These are phyloP conservation scores for Turritopsis rubra DNA, from an alignment of 30 jellyfish, hydroid and myxozoan species.

Conservation along the genomic window DNA sequence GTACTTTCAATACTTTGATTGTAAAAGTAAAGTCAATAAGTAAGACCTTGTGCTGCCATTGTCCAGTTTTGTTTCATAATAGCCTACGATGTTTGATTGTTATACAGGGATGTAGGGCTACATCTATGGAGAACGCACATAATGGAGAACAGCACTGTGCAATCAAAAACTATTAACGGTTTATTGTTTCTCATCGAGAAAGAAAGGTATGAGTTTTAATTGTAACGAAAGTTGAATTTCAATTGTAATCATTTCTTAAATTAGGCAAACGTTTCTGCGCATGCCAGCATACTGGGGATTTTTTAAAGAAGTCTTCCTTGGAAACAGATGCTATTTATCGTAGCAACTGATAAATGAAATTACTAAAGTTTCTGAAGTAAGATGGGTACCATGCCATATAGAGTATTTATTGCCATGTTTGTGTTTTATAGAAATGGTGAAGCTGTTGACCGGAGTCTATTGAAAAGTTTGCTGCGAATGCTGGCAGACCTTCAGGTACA, in stretches of 20 bases:
- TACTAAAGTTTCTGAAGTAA: not conserved
- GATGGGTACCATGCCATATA: not conserved
- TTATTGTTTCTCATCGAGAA: constrained; percentile 58
- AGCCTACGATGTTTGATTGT: not conserved
- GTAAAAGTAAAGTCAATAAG: too few relatives aligned
- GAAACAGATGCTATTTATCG: too few relatives aligned
- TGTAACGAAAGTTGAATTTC: not conserved
- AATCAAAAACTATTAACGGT: constrained; percentile 78
- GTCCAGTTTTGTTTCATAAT: not conserved
- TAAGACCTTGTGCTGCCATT: too few relatives aligned
- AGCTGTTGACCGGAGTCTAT: constrained; percentile 75
- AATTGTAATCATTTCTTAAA: too few relatives aligned
- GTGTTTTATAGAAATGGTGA: constrained; percentile 76
- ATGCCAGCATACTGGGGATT: too few relatives aligned
- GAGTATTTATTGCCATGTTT: not conserved
- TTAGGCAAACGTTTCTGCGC: too few relatives aligned
- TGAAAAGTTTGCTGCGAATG: constrained; percentile 83
- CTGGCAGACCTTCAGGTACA: constrained; percentile 92
- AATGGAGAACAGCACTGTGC: constrained; percentile 68
- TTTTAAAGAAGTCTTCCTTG: too few relatives aligned
- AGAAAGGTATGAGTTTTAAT: constrained; percentile 53
- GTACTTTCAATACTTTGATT: not conserved
- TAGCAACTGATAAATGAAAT: too few relatives aligned
- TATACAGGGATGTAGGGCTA: constrained; percentile 87
- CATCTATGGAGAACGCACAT: constrained; percentile 76